Conservation (phyloP, 1,140 invertebrate genomes). For the Diabrotica virgifera region DNA sequence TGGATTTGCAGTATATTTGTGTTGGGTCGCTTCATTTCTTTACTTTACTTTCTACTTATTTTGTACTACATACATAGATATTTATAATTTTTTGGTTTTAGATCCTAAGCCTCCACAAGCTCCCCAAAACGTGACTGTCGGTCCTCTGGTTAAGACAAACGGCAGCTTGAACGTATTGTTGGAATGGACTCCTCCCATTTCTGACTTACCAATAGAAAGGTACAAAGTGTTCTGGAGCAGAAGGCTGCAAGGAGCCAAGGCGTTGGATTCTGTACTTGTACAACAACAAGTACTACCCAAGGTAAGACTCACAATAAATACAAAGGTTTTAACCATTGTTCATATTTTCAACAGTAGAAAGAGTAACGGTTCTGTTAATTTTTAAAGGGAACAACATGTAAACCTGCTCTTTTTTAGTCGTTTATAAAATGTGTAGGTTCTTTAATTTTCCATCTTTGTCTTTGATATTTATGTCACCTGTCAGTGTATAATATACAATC, state of each 20-base stretch:
- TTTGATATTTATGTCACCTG: too few species aligned
- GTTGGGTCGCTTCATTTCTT: too few species aligned
- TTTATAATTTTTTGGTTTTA: slow-evolving; percentile 36
- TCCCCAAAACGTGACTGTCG: slow-evolving; percentile 61
- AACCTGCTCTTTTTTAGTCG: too few species aligned
- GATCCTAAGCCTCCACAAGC: slow-evolving; percentile 63
- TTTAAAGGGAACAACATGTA: too few species aligned
- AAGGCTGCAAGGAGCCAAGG: slow-evolving; percentile 53
- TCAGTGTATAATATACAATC: too few species aligned
- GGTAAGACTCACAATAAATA: slow-evolving; percentile 45
- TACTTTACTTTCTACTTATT: too few species aligned
- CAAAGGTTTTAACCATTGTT: not conserved
- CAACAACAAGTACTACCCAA: slow-evolving; percentile 58
- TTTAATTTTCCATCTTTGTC: too few species aligned
- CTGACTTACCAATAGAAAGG: slow-evolving; percentile 61
- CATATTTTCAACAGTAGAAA: too few species aligned
- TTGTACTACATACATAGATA: not conserved
- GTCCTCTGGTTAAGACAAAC: slow-evolving; percentile 49
- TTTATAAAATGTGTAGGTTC: too few species aligned
- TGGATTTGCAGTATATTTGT: too few species aligned
- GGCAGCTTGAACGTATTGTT: slow-evolving; percentile 57
- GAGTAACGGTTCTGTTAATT: too few species aligned
- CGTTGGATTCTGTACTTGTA: slow-evolving; percentile 58
- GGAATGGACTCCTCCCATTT: slow-evolving; percentile 61
- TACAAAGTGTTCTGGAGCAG: slow-evolving; percentile 64